phyloP scores from a whole-genome alignment of 37 sponge, comb jelly and placozoan genomes.

The Cladorhizidae sp. region DNA sequence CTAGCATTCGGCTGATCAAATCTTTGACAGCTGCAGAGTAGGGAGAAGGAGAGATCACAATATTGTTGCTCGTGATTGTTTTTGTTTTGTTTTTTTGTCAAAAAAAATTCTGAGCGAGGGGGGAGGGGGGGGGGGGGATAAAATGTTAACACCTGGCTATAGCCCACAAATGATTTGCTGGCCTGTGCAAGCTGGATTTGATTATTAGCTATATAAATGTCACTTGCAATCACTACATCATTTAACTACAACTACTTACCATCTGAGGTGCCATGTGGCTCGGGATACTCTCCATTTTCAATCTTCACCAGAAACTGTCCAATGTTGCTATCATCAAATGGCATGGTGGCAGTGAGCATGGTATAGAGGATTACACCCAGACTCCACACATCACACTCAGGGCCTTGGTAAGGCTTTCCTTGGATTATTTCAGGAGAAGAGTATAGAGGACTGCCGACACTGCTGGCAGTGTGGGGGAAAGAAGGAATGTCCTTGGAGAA shows the following conservation, averaged over 20 bases:
- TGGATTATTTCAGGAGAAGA: constrained; percentile 83
- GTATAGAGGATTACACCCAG: constrained; percentile 88
- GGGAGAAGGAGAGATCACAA: not conserved
- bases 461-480: constrained; percentile 43
- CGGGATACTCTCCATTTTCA: constrained; percentile 47
- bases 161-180: too few species aligned
- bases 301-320: constrained; percentile 41
- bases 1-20: constrained; percentile 54
- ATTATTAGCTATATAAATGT: too few species aligned
- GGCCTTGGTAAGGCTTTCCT: constrained; percentile 73
- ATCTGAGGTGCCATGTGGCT: constrained; percentile 46
- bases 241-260: constrained; percentile 26
- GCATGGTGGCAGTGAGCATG: constrained; percentile 89
- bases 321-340: constrained; percentile 77
- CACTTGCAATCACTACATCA: too few species aligned
- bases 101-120: too few species aligned
- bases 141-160: too few species aligned
- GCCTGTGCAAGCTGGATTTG: too few species aligned
- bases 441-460: constrained; percentile 83
- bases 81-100: too few species aligned
- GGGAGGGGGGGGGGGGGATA: too few species aligned
- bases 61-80: too few species aligned
- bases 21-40: constrained; percentile 30
- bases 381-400: constrained; percentile 90
- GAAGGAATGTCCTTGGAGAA: constrained; percentile 60